phyloP scores from a whole-genome alignment of 2,113 vertebrate genomes.

The Xyliphius kryptos region DNA sequence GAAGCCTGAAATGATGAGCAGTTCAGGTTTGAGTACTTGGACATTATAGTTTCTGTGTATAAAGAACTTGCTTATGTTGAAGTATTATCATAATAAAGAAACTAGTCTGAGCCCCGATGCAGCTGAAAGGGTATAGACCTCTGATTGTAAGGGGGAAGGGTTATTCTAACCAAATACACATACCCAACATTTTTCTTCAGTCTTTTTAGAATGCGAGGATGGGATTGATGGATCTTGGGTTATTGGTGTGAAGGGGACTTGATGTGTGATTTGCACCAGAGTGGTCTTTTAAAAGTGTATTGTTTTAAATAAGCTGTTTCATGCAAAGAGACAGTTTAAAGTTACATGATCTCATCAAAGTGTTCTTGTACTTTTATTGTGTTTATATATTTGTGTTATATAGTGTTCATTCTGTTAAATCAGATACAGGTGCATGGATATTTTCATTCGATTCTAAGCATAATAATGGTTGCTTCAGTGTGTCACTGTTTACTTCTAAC shows the following conservation, averaged over 20 bases:
- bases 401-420: neutral
- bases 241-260: no score
- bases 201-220: neutral
- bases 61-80: no score
- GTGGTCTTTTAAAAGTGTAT: no score
- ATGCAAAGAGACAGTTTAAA: neutral
- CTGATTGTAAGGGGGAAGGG: conserved; percentile 1
- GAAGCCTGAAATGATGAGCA: no score
- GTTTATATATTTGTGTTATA: neutral
- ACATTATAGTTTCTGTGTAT: no score
- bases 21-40: no score
- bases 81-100: no score
- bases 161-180: conserved; percentile 1
- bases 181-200: neutral
- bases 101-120: no score
- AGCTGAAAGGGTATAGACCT: neutral
- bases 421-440: neutral
- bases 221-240: neutral
- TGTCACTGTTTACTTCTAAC: no score
- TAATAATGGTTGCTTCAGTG: no score
- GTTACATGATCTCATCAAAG: conserved; percentile 13
- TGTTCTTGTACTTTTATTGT: conserved; percentile 1
- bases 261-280: no score
- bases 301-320: conserved; percentile 5
- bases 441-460: no score